Percentiles rank a stretch among this genome's conserved stretches.
phyloP scores from a whole-genome alignment of 2,888 invertebrate genomes.

The Gastracanthus pulcherrimus region DNA sequence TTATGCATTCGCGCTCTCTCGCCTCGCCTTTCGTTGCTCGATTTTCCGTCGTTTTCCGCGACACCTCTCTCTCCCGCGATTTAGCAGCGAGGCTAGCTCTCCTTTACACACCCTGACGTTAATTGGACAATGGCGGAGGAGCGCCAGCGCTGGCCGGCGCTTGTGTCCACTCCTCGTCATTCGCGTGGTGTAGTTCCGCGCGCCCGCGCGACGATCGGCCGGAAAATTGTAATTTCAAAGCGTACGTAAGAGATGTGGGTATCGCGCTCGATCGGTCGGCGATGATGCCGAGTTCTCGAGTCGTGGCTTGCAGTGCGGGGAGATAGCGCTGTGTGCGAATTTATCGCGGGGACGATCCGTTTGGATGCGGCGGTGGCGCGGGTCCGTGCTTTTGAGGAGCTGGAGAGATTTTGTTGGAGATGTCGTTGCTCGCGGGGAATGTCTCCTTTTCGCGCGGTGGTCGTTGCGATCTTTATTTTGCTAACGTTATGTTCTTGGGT shows the following conservation, averaged over 20 bases:
- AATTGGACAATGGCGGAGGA: conserved; percentile 65
- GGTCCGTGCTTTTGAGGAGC: too few species aligned
- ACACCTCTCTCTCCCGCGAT: conserved; percentile 18
- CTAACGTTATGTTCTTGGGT: too few species aligned
- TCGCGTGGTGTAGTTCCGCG: not conserved
- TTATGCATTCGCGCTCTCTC: conserved; percentile 19
- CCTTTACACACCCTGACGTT: too few species aligned
- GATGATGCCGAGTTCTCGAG: too few species aligned
- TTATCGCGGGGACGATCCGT: too few species aligned
- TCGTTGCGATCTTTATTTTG: too few species aligned
- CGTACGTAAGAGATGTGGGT: not conserved
- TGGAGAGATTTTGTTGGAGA: too few species aligned
- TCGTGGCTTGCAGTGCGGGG: too few species aligned
- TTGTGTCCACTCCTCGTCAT: conserved; percentile 27
- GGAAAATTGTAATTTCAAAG: conserved; percentile 68
- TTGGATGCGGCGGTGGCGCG: too few species aligned
- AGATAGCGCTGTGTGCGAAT: too few species aligned
- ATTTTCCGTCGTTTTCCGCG: conserved; percentile 39
- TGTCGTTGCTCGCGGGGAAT: too few species aligned
- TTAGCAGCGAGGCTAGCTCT: not conserved
- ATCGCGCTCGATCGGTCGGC: not conserved
- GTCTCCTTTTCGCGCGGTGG: too few species aligned
- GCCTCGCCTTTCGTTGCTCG: conserved; percentile 23
- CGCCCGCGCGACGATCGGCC: not conserved
- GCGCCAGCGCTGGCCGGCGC: conserved; percentile 24